Conservation (phyloP, 2,797 vertebrate genomes). For the Carapus acus region DNA sequence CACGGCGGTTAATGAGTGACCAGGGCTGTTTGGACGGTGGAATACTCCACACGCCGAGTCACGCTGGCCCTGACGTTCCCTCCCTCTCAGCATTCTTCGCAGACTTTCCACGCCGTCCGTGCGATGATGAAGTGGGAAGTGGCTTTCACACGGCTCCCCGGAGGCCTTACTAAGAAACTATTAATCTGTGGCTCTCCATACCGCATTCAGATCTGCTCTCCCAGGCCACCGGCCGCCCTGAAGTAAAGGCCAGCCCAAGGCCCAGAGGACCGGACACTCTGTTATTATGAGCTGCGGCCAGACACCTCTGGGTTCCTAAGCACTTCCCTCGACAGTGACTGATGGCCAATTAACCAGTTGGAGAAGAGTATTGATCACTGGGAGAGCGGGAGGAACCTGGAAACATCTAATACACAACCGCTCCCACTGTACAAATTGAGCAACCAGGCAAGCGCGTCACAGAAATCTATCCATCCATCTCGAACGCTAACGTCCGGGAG, state of each 20-base stretch:
- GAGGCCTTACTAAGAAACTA: constrained; percentile 70
- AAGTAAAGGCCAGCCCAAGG: constrained; percentile 64
- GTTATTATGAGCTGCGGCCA: constrained; percentile 69
- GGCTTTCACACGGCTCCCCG: constrained; percentile 69
- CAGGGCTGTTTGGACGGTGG: not conserved
- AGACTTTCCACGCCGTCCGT: constrained; percentile 43
- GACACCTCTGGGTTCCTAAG: constrained; percentile 72
- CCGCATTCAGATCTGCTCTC: constrained; percentile 69
- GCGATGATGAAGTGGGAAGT: constrained; percentile 62
- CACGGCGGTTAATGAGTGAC: not conserved
- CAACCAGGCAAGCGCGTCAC: constrained; percentile 32
- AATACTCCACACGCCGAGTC: constrained; percentile 9
- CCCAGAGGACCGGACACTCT: constrained; percentile 67
- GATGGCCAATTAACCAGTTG: constrained; percentile 78
- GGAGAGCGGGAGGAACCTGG: constrained; percentile 55
- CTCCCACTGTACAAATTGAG: constrained; percentile 43
- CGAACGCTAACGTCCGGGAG: not conserved
- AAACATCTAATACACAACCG: constrained; percentile 57
- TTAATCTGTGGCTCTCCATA: constrained; percentile 69
- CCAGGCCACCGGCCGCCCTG: constrained; percentile 61
- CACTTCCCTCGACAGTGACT: constrained; percentile 70
- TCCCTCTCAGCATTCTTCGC: constrained; percentile 19
- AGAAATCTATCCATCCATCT: constrained; percentile 19
- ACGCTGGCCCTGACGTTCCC: constrained; percentile 21
- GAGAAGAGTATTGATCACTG: constrained; percentile 71